Evolutionary conservation across 2,888 invertebrate genomes (phyloP), one percentile per base, ranked within the genome.

Genomic region (Drosophila paracracens): DNA sequence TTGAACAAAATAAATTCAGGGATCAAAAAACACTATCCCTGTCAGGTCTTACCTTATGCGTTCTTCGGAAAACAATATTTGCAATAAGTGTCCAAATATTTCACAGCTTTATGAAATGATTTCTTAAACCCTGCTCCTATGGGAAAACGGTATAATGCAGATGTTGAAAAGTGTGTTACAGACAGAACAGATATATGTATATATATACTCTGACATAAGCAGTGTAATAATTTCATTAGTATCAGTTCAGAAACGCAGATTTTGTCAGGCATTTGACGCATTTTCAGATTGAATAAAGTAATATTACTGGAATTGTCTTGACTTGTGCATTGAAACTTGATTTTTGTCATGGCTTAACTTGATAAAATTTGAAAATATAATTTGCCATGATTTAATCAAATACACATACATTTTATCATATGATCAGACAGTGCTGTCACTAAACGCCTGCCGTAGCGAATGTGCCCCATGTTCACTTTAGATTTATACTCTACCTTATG

Each of bases 401-500:
- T 38, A 38, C 8, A n/a, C 4, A 40, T 40, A 40, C 2, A 38
- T 4, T 25, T 2, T 18, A 18, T 18, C 18, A 40, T 8, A 25
- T 46, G 16, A 46, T 16, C 25, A 27, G n/a, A 29, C 0, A n/a
- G 6, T 29, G 18, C 6, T 51, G 11, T 25, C 25, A 27, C 33
- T 8, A 56, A 35, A 21, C 1, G 3, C 2, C 13, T 36, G 52
- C 10, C 35, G 2, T 43, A 0, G 40, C n/a, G 5, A 27, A 25
- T 13, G 36, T 53, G 13, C 35, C 25, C 31, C 8, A 21, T 13
- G 4, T 1, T 16, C 13, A 46, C 16, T 35, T 29, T 35, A 43
- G 21, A 46, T 6, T 6, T 43, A 62, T 53, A 36, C 56, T 29
- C 21, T 46, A 33, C n/a, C 48, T 59, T 59, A 35, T n/a, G 3